Percentiles rank a stretch among this genome's conserved stretches.
Evolutionary conservation across 37 sponge, comb jelly and placozoan genomes (phyloP).

Genomic region (Chondrilla cf. caribensis): DNA sequence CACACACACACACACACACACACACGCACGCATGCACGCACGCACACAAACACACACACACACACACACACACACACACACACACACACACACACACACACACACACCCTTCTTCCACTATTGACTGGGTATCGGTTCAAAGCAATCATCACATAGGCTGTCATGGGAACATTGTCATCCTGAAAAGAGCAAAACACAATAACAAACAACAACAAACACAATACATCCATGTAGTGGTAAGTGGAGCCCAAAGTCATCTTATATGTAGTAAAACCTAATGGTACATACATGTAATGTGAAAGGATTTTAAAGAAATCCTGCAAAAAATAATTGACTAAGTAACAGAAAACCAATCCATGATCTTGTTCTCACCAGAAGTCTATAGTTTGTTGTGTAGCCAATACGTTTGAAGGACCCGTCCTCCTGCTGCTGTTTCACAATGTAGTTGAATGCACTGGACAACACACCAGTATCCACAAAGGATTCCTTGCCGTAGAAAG

Average conservation of each 20-base stretch:
- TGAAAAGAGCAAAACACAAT: neutral
- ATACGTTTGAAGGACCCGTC: constrained; percentile 20
- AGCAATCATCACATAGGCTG: constrained; percentile 16
- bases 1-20: too few relatives aligned
- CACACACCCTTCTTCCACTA: neutral
- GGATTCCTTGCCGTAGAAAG: constrained; percentile 12
- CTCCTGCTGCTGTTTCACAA: constrained; percentile 28
- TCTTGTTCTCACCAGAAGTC: constrained; percentile 37
- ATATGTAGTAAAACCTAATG: too few relatives aligned
- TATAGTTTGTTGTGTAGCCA: constrained; percentile 43
- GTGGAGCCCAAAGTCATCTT: too few relatives aligned
- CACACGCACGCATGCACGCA: too few relatives aligned
- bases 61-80: neutral
- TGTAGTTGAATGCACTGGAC: constrained; percentile 35
- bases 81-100: neutral
- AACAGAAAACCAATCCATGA: too few relatives aligned
- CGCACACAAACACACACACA: neutral
- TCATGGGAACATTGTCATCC: constrained; percentile 11
- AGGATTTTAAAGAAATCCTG: too few relatives aligned
- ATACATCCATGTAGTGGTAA: too few relatives aligned
- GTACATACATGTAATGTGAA: too few relatives aligned
- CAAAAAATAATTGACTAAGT: too few relatives aligned
- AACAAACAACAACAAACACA: too few relatives aligned
- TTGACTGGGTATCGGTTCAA: neutral
- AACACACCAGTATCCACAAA: constrained; percentile 43